Evolutionary conservation across 2,888 invertebrate genomes (phyloP).

Genomic region (Agonopterix arenella): DNA sequence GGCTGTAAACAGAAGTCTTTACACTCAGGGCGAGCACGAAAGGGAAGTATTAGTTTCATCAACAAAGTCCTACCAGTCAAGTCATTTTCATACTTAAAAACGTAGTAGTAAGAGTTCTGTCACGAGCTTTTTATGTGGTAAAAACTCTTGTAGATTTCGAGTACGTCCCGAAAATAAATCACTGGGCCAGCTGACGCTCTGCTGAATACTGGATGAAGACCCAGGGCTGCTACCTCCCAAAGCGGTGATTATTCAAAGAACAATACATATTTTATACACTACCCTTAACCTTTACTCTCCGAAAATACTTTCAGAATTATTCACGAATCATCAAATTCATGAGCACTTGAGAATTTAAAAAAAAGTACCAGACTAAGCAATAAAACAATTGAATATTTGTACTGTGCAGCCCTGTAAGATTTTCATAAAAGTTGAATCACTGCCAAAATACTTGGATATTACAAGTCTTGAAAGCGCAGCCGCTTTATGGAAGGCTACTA

Average conservation of each 20-base stretch:
- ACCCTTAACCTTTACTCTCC: slow-evolving; percentile 5
- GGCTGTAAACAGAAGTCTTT: no score
- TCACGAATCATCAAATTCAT: no score
- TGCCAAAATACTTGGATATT: slow-evolving; percentile 28
- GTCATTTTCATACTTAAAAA: no score
- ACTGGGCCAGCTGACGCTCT: slow-evolving; percentile 54
- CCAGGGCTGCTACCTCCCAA: slow-evolving; percentile 27
- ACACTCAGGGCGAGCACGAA: no score
- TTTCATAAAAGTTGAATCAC: slow-evolving; percentile 31
- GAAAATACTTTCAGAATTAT: not conserved
- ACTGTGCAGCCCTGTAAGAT: not conserved
- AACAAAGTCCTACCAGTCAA: no score
- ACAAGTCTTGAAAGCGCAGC: slow-evolving; percentile 19
- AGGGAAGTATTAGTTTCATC: no score
- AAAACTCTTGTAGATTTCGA: slow-evolving; percentile 22
- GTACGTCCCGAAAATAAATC: slow-evolving; percentile 55
- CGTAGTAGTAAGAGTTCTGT: not conserved
- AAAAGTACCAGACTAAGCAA: no score
- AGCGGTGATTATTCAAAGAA: slow-evolving; percentile 10
- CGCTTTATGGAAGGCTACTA: slow-evolving; percentile 21
- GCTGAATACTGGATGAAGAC: slow-evolving; percentile 57
- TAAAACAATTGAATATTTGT: no score
- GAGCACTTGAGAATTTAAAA: no score
- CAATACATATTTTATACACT: slow-evolving; percentile 20
- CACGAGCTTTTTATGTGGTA: slow-evolving; percentile 16